A percentile compares a stretch with the other conserved stretches of the same genome.
These are phyloP conservation scores for Magallana angulata DNA, from an alignment of 1,140 invertebrate species.

Conservation along the genomic window DNA sequence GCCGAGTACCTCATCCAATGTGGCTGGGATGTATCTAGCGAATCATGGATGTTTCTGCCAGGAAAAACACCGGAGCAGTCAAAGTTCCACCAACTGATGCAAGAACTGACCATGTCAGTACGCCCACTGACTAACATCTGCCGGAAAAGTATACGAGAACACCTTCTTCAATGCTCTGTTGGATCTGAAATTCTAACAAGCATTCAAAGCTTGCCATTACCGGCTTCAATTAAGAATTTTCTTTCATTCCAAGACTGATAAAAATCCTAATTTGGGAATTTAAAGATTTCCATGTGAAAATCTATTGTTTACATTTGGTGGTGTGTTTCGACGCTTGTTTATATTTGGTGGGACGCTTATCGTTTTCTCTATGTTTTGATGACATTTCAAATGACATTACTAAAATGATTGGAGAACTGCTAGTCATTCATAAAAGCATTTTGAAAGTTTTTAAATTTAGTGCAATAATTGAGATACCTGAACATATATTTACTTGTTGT, in stretches of 20 bases:
- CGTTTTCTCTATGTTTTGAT: too few relatives aligned
- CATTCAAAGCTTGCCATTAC: constrained; percentile 53
- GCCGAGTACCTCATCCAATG: constrained; percentile 59
- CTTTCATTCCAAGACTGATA: constrained; percentile 48
- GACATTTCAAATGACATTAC: too few relatives aligned
- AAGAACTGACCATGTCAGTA: constrained; percentile 20
- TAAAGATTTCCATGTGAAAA: too few relatives aligned
- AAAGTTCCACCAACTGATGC: constrained; percentile 53
- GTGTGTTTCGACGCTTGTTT: too few relatives aligned
- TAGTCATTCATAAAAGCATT: too few relatives aligned
- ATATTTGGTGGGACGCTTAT: too few relatives aligned
- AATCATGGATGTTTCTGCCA: constrained; percentile 63
- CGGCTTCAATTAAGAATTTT: constrained; percentile 54
- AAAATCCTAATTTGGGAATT: too few relatives aligned
- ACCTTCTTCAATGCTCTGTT: constrained; percentile 38
- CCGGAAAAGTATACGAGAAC: constrained; percentile 48
- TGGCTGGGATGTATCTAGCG: constrained; percentile 61
- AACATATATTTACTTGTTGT: too few relatives aligned
- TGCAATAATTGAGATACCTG: too few relatives aligned
- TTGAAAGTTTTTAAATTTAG: too few relatives aligned
- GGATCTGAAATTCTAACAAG: constrained; percentile 57
- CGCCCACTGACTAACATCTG: constrained; percentile 52
- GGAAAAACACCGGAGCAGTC: constrained; percentile 59
- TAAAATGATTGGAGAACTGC: too few relatives aligned
- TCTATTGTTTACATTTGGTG: too few relatives aligned